Conservation (phyloP, 2,113 vertebrate species). For the Ramphastos sulfuratus region DNA sequence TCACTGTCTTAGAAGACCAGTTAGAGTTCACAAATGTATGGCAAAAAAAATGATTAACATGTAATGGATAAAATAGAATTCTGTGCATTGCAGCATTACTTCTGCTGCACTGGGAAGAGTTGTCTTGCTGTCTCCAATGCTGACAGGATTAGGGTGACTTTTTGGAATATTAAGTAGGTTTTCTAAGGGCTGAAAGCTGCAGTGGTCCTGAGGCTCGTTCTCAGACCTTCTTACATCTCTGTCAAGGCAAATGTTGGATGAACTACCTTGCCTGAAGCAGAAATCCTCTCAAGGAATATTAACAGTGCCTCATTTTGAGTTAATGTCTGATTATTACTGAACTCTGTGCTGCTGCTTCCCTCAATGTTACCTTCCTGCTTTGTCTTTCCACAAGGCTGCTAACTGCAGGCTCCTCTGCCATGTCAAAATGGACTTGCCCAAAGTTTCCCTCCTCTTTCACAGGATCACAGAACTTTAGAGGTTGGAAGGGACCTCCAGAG, state of each 20-base stretch:
- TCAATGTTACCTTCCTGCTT: accelerated
- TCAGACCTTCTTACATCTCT: not conserved
- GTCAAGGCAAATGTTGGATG: not conserved
- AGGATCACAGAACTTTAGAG: too few species aligned
- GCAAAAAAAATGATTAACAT: not conserved
- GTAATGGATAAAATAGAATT: not conserved
- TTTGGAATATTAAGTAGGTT: not conserved
- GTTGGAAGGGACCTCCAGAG: too few species aligned
- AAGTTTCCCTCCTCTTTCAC: not conserved
- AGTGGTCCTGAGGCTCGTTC: not conserved
- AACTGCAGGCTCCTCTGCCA: not conserved
- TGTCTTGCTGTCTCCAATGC: not conserved
- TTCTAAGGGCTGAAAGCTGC: not conserved
- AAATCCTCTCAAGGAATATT: not conserved
- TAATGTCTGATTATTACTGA: not conserved
- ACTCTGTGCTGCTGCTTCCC: not conserved
- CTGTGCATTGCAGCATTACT: not conserved
- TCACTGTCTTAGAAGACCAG: not conserved
- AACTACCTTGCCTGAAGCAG: not conserved
- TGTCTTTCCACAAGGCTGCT: not conserved
- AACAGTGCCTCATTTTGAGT: not conserved
- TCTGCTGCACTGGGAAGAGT: not conserved
- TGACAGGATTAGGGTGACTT: conserved; percentile 9
- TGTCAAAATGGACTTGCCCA: not conserved
- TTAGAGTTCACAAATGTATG: not conserved